These are phyloP conservation scores for Zaprionus ghesquierei DNA, from an alignment of 1,140 invertebrate genomes.

Conservation along the genomic window DNA sequence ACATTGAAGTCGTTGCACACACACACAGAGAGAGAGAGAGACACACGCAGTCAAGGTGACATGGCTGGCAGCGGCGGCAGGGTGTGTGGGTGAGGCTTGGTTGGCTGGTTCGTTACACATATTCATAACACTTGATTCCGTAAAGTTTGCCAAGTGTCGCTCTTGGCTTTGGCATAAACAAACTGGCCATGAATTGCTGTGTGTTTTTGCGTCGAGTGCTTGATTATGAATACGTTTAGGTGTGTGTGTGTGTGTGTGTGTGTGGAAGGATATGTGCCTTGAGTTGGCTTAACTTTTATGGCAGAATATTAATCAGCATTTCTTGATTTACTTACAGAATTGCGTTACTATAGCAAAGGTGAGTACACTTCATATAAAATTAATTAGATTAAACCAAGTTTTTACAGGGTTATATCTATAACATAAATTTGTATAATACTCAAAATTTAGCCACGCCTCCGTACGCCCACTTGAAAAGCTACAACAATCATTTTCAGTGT, in stretches of 20 bases:
- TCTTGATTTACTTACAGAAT: constrained; percentile 49
- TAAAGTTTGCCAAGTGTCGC: constrained; percentile 38
- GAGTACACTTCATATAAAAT: constrained; percentile 16
- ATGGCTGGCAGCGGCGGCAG: not conserved
- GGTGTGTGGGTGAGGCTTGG: not conserved
- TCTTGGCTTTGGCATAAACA: constrained; percentile 41
- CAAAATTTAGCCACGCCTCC: no score
- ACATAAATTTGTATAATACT: no score
- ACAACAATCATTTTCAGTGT: no score
- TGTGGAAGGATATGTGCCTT: not conserved
- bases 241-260: not conserved
- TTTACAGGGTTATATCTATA: not conserved
- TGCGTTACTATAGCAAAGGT: constrained; percentile 57
- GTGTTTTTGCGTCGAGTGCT: constrained; percentile 2
- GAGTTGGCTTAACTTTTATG: constrained; percentile 14
- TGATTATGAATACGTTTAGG: not conserved
- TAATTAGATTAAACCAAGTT: not conserved
- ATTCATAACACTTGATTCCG: constrained; percentile 39
- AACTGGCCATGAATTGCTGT: constrained; percentile 27
- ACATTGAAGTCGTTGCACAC: constrained; percentile 46
- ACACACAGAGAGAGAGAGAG: not conserved
- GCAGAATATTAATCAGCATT: constrained; percentile 42
- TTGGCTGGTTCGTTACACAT: constrained; percentile 18
- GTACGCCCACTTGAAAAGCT: no score
- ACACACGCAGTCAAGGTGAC: constrained; percentile 43